Evolutionary conservation across 1,140 invertebrate genomes (phyloP), one percentile per base, ranked within the genome.

Genomic region (Pachyrhynchus sulphureomaculatus): DNA sequence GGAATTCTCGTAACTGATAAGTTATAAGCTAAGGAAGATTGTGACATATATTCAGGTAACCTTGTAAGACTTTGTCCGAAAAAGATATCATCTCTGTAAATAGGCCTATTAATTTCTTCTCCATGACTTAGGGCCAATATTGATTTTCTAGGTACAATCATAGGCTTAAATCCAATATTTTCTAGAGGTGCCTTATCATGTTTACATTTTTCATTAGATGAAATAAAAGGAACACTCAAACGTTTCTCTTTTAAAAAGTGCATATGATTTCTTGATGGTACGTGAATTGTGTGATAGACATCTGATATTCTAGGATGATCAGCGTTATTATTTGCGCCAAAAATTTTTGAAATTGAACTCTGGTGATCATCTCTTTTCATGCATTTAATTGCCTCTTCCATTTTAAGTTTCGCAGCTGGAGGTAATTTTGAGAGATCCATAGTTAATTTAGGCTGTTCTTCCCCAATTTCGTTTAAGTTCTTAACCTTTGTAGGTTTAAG

Each of bases 1-100:
- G 91, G 90, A 29, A 92, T 74, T 53, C 89, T 81, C 2, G 91
- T 92, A 0, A 94, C 90, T 0, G 90, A 87, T 80, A 92, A 84
- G 72, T 91, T 89, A 71, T 92, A 93, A 12, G 85, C 88, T 9
- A 92, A 77, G 1, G 89, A 90, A 0, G 86, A 87, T 66, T 87
- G 84, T 2, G 90, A 91, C 44, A 84, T 87, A 68, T 92, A 94
- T 70, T 93, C 88, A 0, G 91, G 88, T 47, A 95, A 78, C 66
- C 90, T 82, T 18, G 84, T 83, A 52, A 94, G 78, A 55, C 89
- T 93, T 0, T 88, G 91, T n/a, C 86, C 85, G 68, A 93, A 94
- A 82, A 94, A 95, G 54, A 93, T 92, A 70, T 95, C 93, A 71
- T 94, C 90, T 60, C 91, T 80, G 74, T 93, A 92, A 71, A 93